phyloP scores from a whole-genome alignment of 2,888 invertebrate species.

The Theristus sp. region DNA sequence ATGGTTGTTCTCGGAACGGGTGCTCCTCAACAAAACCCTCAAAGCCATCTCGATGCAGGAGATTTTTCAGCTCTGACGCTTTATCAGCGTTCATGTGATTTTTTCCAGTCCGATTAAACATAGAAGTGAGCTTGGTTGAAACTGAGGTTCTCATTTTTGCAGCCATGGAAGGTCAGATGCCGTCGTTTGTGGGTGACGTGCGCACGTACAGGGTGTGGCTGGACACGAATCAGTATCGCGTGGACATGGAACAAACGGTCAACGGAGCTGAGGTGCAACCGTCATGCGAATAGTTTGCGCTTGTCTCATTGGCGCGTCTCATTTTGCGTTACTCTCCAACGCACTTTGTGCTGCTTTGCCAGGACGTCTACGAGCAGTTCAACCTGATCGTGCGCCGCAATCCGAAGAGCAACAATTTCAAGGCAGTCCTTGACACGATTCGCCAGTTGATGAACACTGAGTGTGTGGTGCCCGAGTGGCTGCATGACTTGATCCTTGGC shows the following conservation, averaged over 20 bases:
- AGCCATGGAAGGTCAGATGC: background rate
- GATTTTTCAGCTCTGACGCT: too few relatives aligned
- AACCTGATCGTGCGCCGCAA: slow-evolving; percentile 93
- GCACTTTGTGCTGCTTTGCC: too few relatives aligned
- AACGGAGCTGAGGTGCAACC: slow-evolving; percentile 51
- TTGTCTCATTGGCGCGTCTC: too few relatives aligned
- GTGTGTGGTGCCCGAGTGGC: slow-evolving; percentile 65
- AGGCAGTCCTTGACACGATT: slow-evolving; percentile 94
- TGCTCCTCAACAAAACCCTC: too few relatives aligned
- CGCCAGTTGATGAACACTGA: slow-evolving; percentile 96
- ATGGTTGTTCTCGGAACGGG: background rate
- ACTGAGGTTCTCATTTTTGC: too few relatives aligned
- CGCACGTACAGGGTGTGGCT: slow-evolving; percentile 80
- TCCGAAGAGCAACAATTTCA: slow-evolving; percentile 98
- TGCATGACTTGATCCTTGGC: slow-evolving; percentile 61
- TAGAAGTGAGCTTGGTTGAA: too few relatives aligned
- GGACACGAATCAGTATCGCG: slow-evolving; percentile 87
- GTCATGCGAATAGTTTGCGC: background rate
- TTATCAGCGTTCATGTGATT: too few relatives aligned
- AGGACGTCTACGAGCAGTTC: slow-evolving; percentile 70
- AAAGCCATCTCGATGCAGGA: too few relatives aligned
- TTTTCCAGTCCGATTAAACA: too few relatives aligned
- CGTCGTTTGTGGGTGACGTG: slow-evolving; percentile 57
- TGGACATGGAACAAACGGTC: slow-evolving; percentile 66
- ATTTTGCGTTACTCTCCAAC: too few relatives aligned